Evolutionary conservation across 2,888 invertebrate species (phyloP), one percentile per base, ranked within the genome.

Genomic region (Macropis europaea): DNA sequence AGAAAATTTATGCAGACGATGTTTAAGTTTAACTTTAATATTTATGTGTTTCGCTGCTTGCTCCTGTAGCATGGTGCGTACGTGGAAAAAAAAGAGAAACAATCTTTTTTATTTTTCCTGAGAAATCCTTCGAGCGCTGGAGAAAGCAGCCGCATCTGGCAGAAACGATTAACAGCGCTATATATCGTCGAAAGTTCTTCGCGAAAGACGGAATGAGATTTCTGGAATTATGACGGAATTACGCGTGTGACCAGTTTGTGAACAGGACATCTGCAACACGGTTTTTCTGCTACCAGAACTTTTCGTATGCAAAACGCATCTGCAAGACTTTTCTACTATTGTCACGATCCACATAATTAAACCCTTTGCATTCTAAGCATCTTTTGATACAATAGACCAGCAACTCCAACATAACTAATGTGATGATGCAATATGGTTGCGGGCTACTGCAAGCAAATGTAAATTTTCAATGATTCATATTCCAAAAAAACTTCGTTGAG

Each of bases 131-230:
- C 40, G 47, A 62, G 43, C 34, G 57, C 17, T 11, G 43, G 78
- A 76, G 79, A 79, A 79, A 79, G 79, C 73, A 67, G 36, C 64
- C 26, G 40, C 52, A 67, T 50, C 36, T 54, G 30, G 26, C 34
- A 47, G 42, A 54, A 66, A 43, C 72, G 60, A 78, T 60, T 64
- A 76, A 70, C 64, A 43, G 32, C 36, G 36, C 34, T 69, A 56
- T 32, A 30, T 34, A 47, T 52, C 43, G 47, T 61, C 62, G 42
- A 53, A 69, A 48, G 47, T 56, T 57, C 24, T 57, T n/a, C 28
- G 30, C 48, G 40, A 63, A 57, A 36, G 24, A 30, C 4, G 26
- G 9, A 30, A 47, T 17, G 5, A 42, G 15, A 15, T 52, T 52
- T 69, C 50, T 32, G 43, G 11, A 28, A 66, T 34, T 69, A 34